Conservation (phyloP, 2,113 vertebrate species). For the Vidua chalybeata region DNA sequence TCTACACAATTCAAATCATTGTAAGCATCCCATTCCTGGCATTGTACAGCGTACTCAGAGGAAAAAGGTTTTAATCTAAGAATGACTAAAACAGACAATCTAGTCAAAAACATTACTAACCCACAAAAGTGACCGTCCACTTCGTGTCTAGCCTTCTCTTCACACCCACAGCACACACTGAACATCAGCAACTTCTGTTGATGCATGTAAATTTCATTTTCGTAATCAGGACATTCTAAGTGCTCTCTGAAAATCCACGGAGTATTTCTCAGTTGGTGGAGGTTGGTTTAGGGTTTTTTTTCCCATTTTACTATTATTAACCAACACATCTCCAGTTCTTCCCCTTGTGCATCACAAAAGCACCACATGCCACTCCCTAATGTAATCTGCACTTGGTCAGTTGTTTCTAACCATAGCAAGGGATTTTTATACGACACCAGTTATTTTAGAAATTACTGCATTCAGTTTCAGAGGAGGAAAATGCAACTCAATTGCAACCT, state of each 20-base stretch:
- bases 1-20: neutral
- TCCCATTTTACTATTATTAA: neutral
- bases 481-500: neutral
- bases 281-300: rapidly evolving
- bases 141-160: neutral
- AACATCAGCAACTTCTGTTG: neutral
- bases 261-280: neutral
- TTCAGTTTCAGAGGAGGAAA: neutral
- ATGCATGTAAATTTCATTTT: neutral
- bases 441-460: neutral
- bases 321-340: neutral
- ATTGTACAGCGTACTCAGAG: neutral
- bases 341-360: rapidly evolving
- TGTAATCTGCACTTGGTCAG: neutral
- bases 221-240: neutral
- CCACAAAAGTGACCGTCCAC: neutral
- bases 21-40: neutral
- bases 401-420: neutral
- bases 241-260: neutral
- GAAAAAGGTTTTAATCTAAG: neutral
- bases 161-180: rapidly evolving
- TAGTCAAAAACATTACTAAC: neutral
- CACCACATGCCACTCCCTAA: neutral
- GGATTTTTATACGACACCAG: neutral
- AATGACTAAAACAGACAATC: neutral